Percentiles rank a stretch among this genome's conserved stretches.
These are phyloP conservation scores for Zaprionus africanus DNA, from an alignment of 1,140 invertebrate genomes.

Conservation along the genomic window DNA sequence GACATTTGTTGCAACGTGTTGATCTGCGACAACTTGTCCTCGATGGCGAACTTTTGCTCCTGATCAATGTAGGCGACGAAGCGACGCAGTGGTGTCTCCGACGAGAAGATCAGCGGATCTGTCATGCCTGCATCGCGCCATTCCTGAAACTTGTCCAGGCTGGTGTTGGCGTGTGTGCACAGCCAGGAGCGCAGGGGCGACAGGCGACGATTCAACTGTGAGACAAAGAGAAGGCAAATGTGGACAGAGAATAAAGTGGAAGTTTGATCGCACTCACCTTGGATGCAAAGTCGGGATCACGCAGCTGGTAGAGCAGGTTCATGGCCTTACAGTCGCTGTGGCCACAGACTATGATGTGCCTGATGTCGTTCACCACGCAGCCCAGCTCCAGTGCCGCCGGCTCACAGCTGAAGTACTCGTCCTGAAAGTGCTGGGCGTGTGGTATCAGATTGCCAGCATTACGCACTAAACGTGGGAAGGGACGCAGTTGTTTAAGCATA, in stretches of 20 bases:
- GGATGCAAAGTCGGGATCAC: constrained; percentile 90
- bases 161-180: constrained; percentile 92
- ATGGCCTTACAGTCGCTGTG: constrained; percentile 99
- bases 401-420: constrained; percentile 95
- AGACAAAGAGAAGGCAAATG: background rate
- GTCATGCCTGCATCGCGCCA: constrained; percentile 87
- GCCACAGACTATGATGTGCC: constrained; percentile 97
- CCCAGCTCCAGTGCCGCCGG: constrained; percentile 97
- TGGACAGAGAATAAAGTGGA: background rate
- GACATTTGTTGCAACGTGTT: constrained; percentile 97
- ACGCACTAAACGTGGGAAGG: constrained; percentile 88
- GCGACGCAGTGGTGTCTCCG: constrained; percentile 92
- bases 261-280: constrained; percentile 85
- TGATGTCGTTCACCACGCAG: constrained; percentile 96
- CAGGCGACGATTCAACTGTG: constrained; percentile 90
- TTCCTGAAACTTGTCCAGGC: constrained; percentile 93
- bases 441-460: constrained; percentile 98
- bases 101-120: constrained; percentile 92
- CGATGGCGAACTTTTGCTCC: constrained; percentile 93
- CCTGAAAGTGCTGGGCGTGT: constrained; percentile 93
- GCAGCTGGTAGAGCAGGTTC: constrained; percentile 94
- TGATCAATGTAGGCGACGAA: constrained; percentile 98
- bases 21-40: constrained; percentile 97
- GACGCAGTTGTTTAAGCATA: constrained; percentile 23
- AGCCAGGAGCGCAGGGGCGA: constrained; percentile 97